These are phyloP conservation scores for Gallinago stenura DNA, from an alignment of 2,797 vertebrate species.

Conservation along the genomic window DNA sequence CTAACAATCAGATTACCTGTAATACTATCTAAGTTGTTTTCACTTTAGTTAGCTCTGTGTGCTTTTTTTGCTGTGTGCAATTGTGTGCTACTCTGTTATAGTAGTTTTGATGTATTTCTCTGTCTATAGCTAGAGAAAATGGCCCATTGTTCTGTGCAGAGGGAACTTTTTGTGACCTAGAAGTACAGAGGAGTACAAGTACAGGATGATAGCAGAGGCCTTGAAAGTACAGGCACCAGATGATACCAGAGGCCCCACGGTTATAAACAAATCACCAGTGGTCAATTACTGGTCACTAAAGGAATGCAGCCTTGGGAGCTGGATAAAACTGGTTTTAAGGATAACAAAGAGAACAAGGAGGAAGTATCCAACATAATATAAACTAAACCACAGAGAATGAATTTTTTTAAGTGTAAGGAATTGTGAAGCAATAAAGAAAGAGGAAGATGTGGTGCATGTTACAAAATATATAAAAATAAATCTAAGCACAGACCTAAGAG, in stretches of 20 bases:
- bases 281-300: not conserved
- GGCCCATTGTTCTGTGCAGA: not conserved
- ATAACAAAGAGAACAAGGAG: not conserved
- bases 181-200: not conserved
- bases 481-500: not conserved
- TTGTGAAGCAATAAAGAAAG: not conserved
- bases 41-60: not conserved
- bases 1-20: not conserved
- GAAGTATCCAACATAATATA: not conserved
- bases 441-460: not conserved
- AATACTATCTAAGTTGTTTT: not conserved
- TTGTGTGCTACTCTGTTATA: not conserved
- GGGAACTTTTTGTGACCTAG: not conserved
- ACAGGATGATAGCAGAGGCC: not conserved
- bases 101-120: not conserved
- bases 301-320: slow-evolving; percentile 1
- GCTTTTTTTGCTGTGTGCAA: not conserved
- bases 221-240: not conserved
- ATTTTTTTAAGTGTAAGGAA: not conserved
- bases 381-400: not conserved
- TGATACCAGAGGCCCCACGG: not conserved
- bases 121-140: not conserved
- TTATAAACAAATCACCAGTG: not conserved
- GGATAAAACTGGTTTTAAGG: not conserved
- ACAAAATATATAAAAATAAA: not conserved